Conservation (phyloP, 2,113 vertebrate genomes). For the Hippocampus comes region DNA sequence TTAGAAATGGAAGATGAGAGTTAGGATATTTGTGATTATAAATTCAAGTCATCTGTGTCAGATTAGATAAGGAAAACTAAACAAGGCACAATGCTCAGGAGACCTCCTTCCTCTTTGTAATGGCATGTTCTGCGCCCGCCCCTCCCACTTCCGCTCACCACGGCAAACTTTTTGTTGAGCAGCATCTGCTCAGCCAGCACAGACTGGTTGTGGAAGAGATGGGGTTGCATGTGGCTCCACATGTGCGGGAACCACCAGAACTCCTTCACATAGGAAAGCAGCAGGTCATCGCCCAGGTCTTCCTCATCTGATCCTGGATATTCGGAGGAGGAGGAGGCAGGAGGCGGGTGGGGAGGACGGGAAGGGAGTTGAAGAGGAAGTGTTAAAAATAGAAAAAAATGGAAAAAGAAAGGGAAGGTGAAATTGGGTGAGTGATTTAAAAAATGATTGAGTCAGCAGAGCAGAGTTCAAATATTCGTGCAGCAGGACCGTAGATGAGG, state of each 20-base stretch:
- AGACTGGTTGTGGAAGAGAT: constrained; percentile 97
- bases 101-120: not conserved
- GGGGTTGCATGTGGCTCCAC: constrained; percentile 99
- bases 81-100: not conserved
- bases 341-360: not conserved
- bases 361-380: not conserved
- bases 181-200: constrained; percentile 96
- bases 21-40: not conserved
- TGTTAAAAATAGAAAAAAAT: constrained; percentile 34
- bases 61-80: not conserved
- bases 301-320: constrained; percentile 87
- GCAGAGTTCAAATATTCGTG: constrained; percentile 29
- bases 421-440: constrained; percentile 27
- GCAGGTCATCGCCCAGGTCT: constrained; percentile 89
- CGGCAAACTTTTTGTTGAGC: constrained; percentile 94
- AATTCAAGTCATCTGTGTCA: not conserved
- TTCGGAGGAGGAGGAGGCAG: not conserved
- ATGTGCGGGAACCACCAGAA: constrained; percentile 99
- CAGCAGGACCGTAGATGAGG: constrained; percentile 17
- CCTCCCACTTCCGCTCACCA: constrained; percentile 75
- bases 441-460: constrained; percentile 16
- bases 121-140: not conserved
- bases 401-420: constrained; percentile 30
- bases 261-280: constrained; percentile 89
- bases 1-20: constrained; percentile 1